phyloP scores from a whole-genome alignment of 2,113 vertebrate species.

The Stomatorhinus ivindoensis region DNA sequence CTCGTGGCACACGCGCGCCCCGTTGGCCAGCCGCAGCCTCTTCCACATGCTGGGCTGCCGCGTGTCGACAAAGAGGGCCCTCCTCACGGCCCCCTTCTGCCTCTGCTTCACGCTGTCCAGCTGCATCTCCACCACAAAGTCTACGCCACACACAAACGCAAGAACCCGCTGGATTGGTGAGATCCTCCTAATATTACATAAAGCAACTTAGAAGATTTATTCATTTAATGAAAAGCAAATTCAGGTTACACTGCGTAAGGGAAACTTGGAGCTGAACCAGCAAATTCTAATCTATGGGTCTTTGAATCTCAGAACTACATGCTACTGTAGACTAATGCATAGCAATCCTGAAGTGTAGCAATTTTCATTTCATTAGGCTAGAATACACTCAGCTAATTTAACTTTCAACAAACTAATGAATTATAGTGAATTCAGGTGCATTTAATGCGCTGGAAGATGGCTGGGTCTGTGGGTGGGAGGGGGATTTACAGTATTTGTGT shows the following conservation, averaged over 20 bases:
- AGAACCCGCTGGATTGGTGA: not conserved
- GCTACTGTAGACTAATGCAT: not conserved
- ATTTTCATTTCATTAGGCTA: not conserved
- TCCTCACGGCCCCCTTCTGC: conserved; percentile 70
- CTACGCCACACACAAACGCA: conserved; percentile 47
- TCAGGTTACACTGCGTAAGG: not conserved
- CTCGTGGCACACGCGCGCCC: conserved; percentile 60
- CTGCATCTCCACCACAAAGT: conserved; percentile 77
- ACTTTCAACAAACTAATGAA: conserved; percentile 20
- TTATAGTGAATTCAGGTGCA: conserved; percentile 21
- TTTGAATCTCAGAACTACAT: not conserved
- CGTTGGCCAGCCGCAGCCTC: conserved; percentile 59
- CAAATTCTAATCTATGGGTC: not conserved
- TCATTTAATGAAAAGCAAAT: not conserved
- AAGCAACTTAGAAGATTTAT: not conserved
- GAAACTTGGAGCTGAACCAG: not conserved
- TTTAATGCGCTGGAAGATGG: conserved; percentile 15
- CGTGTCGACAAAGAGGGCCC: conserved; percentile 71
- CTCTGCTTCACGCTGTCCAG: conserved; percentile 77
- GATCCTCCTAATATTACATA: not conserved
- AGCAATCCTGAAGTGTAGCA: not conserved
- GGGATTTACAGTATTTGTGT: conserved; percentile 1
- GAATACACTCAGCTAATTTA: not conserved
- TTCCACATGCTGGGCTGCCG: conserved; percentile 57
- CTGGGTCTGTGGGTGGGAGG: not conserved